Conservation (phyloP, 1,140 invertebrate species). For the Steinernema feltiae region DNA sequence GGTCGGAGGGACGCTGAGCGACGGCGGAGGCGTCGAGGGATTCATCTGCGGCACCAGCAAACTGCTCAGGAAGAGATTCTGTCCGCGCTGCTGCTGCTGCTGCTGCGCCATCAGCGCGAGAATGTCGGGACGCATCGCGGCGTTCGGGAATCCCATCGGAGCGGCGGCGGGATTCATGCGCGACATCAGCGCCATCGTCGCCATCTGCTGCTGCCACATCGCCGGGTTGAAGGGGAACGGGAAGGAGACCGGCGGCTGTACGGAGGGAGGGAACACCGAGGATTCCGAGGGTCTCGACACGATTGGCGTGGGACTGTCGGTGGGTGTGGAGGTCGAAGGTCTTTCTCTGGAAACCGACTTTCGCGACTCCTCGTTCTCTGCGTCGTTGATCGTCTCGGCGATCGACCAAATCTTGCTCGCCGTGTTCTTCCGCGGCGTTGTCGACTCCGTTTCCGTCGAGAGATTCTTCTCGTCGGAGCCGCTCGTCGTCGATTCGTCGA, state of each 20-base stretch:
- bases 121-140: background rate
- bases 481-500: background rate
- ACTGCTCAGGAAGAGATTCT: background rate
- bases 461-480: constrained; percentile 8
- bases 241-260: background rate
- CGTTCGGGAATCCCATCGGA: background rate
- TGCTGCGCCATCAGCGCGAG: constrained; percentile 1
- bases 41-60: background rate
- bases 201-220: constrained; percentile 10
- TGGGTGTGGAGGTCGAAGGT: background rate
- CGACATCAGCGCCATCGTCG: constrained; percentile 1
- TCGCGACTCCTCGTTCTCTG: background rate
- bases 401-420: background rate
- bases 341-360: background rate
- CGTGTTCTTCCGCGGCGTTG: background rate
- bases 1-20: background rate
- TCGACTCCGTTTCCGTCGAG: background rate
- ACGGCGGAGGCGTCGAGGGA: background rate
- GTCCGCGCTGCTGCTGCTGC: background rate
- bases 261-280: background rate
- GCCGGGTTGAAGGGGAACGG: constrained; percentile 8
- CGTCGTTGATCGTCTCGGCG: background rate
- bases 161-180: background rate
- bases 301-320: background rate
- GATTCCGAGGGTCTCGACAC: background rate